Conservation (phyloP, 2,888 invertebrate species). For the Yponomeuta sedellus region DNA sequence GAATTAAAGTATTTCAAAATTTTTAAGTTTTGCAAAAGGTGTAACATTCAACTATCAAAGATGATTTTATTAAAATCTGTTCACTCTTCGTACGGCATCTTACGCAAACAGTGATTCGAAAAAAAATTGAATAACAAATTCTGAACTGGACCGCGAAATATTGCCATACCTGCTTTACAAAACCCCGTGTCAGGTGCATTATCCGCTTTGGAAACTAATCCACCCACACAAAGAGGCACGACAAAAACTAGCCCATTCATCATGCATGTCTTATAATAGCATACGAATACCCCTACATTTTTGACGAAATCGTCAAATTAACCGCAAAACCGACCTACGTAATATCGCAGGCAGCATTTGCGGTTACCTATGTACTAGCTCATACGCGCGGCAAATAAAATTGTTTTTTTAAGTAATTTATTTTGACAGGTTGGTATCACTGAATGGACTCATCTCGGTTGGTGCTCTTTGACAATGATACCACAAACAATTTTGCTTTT, state of each 20-base stretch:
- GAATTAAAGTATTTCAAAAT: too few species aligned
- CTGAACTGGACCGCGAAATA: constrained; percentile 28
- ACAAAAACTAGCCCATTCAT: constrained; percentile 55
- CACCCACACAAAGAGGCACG: constrained; percentile 42
- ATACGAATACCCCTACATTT: constrained; percentile 43
- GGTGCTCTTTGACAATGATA: constrained; percentile 54
- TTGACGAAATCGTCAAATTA: constrained; percentile 41
- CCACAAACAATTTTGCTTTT: constrained; percentile 56
- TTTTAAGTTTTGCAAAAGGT: too few species aligned
- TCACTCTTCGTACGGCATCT: too few species aligned
- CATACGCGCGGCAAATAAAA: constrained; percentile 31
- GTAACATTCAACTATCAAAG: too few species aligned
- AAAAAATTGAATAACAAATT: constrained; percentile 35
- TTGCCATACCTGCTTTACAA: constrained; percentile 56
- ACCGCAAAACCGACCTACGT: constrained; percentile 40
- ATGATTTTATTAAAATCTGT: background rate
- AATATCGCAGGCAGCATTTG: constrained; percentile 41
- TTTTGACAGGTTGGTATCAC: constrained; percentile 59
- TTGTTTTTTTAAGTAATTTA: constrained; percentile 43
- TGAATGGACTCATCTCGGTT: constrained; percentile 41
- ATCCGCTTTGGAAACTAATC: constrained; percentile 60
- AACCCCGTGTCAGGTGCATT: constrained; percentile 63
- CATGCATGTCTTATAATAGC: constrained; percentile 56
- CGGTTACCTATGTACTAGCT: constrained; percentile 50
- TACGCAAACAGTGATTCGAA: constrained; percentile 51